A percentile compares a stretch with the other conserved stretches of the same genome.
Conservation (phyloP, 1,140 invertebrate species). For the Zaprionus gabonicus region DNA sequence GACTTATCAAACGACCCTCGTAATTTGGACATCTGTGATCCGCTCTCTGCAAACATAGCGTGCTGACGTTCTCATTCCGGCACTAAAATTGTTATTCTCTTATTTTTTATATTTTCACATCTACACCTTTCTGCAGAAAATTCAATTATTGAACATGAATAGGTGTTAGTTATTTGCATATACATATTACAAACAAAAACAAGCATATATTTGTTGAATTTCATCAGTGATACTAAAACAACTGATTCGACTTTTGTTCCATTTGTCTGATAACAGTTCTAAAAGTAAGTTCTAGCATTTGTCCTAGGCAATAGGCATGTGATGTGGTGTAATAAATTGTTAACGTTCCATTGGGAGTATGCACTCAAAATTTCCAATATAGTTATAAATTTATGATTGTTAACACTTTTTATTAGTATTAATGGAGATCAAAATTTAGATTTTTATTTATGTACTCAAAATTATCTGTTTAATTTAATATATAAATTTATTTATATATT, state of each 20-base stretch:
- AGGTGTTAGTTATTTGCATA: not conserved
- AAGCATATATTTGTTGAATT: not conserved
- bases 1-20: no score
- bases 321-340: not conserved
- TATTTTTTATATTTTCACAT: not conserved
- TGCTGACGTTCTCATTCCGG: not conserved
- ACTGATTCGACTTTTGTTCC: constrained; percentile 1
- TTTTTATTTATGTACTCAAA: not conserved
- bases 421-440: not conserved
- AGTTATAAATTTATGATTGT: not conserved
- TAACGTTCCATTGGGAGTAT: not conserved
- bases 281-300: not conserved
- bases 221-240: not conserved
- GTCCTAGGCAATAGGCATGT: not conserved
- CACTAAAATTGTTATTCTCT: not conserved
- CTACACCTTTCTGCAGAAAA: not conserved
- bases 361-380: not conserved
- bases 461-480: no score
- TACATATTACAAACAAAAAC: not conserved
- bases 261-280: not conserved
- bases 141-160: not conserved
- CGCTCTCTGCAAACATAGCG: not conserved
- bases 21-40: not conserved
- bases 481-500: no score
- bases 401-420: not conserved